These are phyloP conservation scores for Perithous albicinctus DNA, from an alignment of 2,888 invertebrate species.

Conservation along the genomic window DNA sequence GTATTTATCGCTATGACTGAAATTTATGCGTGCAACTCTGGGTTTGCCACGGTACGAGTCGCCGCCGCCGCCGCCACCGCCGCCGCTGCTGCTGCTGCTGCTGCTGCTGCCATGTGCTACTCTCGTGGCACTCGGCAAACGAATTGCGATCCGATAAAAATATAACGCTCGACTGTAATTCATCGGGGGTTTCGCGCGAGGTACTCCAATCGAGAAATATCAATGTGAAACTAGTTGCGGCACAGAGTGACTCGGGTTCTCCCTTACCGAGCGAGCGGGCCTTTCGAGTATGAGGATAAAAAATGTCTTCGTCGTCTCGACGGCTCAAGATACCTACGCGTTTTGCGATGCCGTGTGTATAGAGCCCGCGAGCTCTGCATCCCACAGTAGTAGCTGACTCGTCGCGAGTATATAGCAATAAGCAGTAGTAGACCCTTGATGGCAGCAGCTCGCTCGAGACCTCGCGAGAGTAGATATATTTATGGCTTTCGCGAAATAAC, in stretches of 20 bases:
- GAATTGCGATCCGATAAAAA: constrained; percentile 69
- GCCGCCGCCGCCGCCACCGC: constrained; percentile 14
- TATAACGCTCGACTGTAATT: constrained; percentile 67
- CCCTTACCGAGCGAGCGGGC: constrained; percentile 36
- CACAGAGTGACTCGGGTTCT: constrained; percentile 39
- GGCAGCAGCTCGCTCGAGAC: constrained; percentile 29
- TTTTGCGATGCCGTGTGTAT: constrained; percentile 47
- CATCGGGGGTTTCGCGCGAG: constrained; percentile 58
- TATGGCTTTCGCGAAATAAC: constrained; percentile 72
- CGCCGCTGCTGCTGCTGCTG: too few relatives aligned
- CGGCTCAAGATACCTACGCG: constrained; percentile 69
- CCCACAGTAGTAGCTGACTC: constrained; percentile 54
- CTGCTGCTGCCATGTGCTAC: constrained; percentile 26
- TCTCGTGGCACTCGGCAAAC: constrained; percentile 48
- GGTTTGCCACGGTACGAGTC: constrained; percentile 40
- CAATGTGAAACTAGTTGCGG: constrained; percentile 51
- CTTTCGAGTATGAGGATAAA: constrained; percentile 43
- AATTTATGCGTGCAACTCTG: constrained; percentile 65
- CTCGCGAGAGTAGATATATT: constrained; percentile 69
- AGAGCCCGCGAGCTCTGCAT: constrained; percentile 28
- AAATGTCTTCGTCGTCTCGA: constrained; percentile 49
- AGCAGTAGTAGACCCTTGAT: constrained; percentile 59
- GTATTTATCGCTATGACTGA: constrained; percentile 63
- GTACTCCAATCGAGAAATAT: constrained; percentile 62
- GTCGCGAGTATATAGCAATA: constrained; percentile 40